A percentile compares a stretch with the other conserved stretches of the same genome.
These are phyloP conservation scores for Acanthisitta chloris DNA, from an alignment of 2,113 vertebrate species.

Conservation along the genomic window DNA sequence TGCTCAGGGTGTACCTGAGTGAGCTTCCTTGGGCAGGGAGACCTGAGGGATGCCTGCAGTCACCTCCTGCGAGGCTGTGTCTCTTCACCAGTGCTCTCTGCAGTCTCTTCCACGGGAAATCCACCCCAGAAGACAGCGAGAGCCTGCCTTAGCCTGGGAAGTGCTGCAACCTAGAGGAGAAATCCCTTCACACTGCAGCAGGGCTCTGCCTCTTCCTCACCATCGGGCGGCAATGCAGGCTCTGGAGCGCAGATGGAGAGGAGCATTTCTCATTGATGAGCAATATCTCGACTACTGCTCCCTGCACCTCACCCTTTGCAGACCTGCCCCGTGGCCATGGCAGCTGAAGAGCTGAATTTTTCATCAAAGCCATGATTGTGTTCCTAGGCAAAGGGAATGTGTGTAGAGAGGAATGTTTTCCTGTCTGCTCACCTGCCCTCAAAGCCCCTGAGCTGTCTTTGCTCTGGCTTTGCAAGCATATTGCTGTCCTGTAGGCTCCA, in stretches of 20 bases:
- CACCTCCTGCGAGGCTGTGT: not conserved
- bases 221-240: not conserved
- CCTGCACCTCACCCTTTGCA: not conserved
- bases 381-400: not conserved
- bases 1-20: fast-evolving
- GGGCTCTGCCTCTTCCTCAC: not conserved
- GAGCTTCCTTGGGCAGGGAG: not conserved
- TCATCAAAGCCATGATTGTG: not conserved
- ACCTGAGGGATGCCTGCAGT: not conserved
- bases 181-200: not conserved
- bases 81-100: not conserved
- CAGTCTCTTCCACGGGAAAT: not conserved
- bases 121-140: not conserved
- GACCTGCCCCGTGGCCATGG: not conserved
- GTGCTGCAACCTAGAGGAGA: not conserved
- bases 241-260: not conserved
- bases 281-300: not conserved
- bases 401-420: not conserved
- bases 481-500: fast-evolving
- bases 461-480: not conserved
- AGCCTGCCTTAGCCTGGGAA: not conserved
- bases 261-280: not conserved
- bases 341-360: not conserved
- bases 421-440: not conserved
- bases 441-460: not conserved